phyloP scores from a whole-genome alignment of 2,113 vertebrate genomes.

The Equus przewalskii region DNA sequence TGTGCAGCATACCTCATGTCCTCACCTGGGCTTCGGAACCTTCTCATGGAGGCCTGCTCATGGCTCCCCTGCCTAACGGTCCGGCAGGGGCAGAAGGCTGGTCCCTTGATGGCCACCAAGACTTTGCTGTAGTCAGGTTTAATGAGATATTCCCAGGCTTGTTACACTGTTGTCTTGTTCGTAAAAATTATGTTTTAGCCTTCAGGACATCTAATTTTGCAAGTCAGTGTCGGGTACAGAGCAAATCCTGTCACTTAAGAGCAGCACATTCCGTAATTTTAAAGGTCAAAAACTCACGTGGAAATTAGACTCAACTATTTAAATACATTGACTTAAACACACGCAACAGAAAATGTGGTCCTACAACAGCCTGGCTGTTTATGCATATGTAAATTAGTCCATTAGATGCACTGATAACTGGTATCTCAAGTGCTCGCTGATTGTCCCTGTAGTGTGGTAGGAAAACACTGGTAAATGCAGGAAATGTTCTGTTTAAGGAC shows the following conservation, averaged over 20 bases:
- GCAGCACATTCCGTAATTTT: constrained; percentile 64
- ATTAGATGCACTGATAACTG: constrained; percentile 21
- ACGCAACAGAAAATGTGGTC: constrained; percentile 46
- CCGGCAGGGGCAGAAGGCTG: not conserved
- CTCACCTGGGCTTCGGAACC: not conserved
- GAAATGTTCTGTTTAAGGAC: not conserved
- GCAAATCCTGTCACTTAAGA: constrained; percentile 71
- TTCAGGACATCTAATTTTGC: constrained; percentile 78
- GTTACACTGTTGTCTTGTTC: constrained; percentile 72
- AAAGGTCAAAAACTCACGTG: constrained; percentile 75
- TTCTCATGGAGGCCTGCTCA: not conserved
- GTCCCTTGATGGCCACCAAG: constrained; percentile 9
- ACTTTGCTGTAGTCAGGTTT: not conserved
- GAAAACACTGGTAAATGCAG: not conserved
- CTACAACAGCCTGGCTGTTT: not conserved
- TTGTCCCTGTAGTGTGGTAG: not conserved
- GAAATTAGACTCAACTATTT: constrained; percentile 71
- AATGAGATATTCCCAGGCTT: constrained; percentile 30
- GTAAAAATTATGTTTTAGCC: constrained; percentile 73
- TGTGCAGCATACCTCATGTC: not conserved
- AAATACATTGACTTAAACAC: constrained; percentile 57
- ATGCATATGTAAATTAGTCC: constrained; percentile 46
- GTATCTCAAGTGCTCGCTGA: not conserved
- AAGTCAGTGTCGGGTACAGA: constrained; percentile 74
- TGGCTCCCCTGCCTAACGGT: not conserved